A percentile compares a stretch with the other conserved stretches of the same genome.
Conservation (phyloP, 2,113 vertebrate genomes). For the Plecturocebus donacophilus region DNA sequence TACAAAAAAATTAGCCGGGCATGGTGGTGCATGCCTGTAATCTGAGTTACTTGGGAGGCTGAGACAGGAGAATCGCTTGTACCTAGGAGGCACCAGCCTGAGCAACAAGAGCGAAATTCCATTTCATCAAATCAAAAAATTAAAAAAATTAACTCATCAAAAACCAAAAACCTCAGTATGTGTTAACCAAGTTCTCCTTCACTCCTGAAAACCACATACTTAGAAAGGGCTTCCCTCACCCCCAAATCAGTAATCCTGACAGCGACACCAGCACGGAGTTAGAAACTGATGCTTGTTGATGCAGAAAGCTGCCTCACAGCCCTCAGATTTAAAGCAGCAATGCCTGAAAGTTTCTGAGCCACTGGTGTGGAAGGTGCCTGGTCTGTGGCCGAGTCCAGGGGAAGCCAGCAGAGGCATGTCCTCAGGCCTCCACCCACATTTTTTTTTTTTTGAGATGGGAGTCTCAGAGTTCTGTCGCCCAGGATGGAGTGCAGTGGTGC, state of each 20-base stretch:
- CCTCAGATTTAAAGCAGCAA: neutral
- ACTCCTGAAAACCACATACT: neutral
- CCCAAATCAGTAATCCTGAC: neutral
- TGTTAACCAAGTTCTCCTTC: neutral
- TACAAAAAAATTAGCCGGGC: no score
- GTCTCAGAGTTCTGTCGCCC: no score
- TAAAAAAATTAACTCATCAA: neutral
- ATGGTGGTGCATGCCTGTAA: no score
- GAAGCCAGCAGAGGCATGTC: fast-evolving
- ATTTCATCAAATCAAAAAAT: no score
- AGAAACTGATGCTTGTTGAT: fast-evolving
- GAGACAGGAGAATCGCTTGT: no score
- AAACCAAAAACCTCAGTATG: neutral
- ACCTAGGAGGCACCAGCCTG: no score
- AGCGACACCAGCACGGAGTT: neutral
- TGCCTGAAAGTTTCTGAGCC: neutral
- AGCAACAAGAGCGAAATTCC: no score
- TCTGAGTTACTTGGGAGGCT: no score
- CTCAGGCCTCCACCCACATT: no score
- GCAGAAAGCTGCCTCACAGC: fast-evolving
- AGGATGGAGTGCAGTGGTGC: no score
- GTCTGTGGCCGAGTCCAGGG: neutral
- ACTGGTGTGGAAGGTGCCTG: neutral
- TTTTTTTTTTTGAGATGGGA: no score
- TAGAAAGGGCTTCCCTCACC: neutral